phyloP scores from a whole-genome alignment of 2,888 invertebrate genomes.

The Amiota communis region DNA sequence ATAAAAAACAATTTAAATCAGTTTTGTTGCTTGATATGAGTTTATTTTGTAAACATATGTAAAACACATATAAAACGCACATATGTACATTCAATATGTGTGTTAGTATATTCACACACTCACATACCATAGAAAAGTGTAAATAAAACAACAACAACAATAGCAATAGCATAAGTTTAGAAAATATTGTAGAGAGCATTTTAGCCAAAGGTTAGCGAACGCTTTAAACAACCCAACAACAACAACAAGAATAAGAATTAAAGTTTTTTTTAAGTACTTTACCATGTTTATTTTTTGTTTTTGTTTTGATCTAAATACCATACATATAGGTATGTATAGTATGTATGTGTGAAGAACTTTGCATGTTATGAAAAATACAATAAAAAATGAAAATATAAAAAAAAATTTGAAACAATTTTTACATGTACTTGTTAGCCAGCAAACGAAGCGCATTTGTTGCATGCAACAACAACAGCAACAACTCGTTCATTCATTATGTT shows the following conservation, averaged over 20 bases:
- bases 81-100: no score
- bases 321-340: neutral
- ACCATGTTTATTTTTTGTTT: neutral
- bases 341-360: neutral
- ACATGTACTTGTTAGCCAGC: neutral
- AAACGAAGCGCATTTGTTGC: neutral
- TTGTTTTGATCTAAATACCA: no score
- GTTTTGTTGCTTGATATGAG: no score
- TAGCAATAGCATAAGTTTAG: neutral
- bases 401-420: neutral
- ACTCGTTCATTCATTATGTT: neutral
- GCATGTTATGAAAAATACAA: neutral
- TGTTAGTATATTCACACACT: no score
- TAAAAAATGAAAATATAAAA: no score
- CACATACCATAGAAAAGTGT: no score
- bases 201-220: neutral
- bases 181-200: neutral
- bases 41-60: no score
- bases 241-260: neutral
- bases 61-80: no score
- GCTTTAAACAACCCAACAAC: neutral
- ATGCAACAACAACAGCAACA: conserved; percentile 3
- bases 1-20: no score
- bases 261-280: conserved; percentile 10
- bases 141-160: neutral